Base-by-base conservation (phyloP, 2,113 vertebrate genomes). In the Limanda limanda region DNA sequence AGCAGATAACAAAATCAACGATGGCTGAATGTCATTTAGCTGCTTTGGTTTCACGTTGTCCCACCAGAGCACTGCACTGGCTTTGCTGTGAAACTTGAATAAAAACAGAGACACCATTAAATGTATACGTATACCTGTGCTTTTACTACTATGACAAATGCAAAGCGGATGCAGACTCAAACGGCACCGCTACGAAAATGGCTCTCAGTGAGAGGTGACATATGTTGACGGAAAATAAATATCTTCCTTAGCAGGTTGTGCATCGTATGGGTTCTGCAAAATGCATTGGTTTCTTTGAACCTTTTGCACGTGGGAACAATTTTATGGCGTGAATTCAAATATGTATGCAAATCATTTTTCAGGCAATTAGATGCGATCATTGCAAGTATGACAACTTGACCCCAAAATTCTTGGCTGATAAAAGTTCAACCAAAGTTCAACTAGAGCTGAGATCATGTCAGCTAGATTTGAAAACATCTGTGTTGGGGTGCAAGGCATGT, bases 11-110 rank as follows among this genome's bases (percentile, higher is more conserved):
- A 55, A 35, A 67, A 71, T 42, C 1, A 56, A 42, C 58, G 13
- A 74, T 15, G 56, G 35, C 54, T 45, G 18, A 58, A 55, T 68
- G 45, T 25, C 20, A 64, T 80, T 68, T 25, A 18, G 45, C 23
- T 20, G 72, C 35, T 40, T 58, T 35, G 17, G 35, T 70, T n/a
- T 62, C 25, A 31, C 10, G 25, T 20, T 66, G 61, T 6, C 68
- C 59, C 31, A 24, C n/a, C 14, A 45, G 45, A 48, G 69, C 31
- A 62, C 45, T 18, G 54, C 21, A 13, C 52, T 45, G 60, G 25
- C 56, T 64, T 63, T 60, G 20, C 21, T 62, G 54, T 65, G 56
- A 64, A 24, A 70, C n/a, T 24, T 62, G 48, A 71, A 45, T n/a
- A 56, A 37, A 12, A 75, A 31, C 35, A 17, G 20, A 65, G 48